These are phyloP conservation scores for Branchellion lobata DNA, from an alignment of 2,888 invertebrate genomes.

Conservation along the genomic window DNA sequence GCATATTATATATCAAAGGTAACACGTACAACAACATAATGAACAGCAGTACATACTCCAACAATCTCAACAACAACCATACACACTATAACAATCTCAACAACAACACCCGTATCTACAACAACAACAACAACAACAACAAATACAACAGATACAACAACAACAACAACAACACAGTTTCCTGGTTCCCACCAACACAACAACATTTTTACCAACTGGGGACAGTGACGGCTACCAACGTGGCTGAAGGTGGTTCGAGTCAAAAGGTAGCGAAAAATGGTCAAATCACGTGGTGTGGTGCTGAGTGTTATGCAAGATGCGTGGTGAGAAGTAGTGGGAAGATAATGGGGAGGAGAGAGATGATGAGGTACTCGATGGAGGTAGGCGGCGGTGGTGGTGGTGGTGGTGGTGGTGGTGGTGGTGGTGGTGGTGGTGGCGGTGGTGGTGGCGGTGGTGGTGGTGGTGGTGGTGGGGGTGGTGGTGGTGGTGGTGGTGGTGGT, in stretches of 20 bases:
- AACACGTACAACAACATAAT: neutral
- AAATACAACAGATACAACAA: no score
- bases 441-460: no score
- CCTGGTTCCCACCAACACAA: neutral
- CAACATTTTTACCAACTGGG: neutral
- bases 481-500: no score
- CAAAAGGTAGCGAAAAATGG: neutral
- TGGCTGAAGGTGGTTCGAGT: no score
- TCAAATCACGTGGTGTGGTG: neutral
- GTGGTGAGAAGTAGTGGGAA: neutral
- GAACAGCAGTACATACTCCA: neutral
- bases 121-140: no score
- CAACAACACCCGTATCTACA: no score
- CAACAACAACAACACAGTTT: no score
- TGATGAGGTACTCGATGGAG: constrained; percentile 1
- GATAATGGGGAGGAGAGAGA: constrained; percentile 9
- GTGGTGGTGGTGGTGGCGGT: neutral
- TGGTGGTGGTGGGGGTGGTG: no score
- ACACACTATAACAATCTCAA: no score
- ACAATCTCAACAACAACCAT: no score
- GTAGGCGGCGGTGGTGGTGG: neutral
- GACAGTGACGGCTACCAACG: neutral
- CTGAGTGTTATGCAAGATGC: neutral
- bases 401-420: neutral
- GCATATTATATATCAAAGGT: neutral